A percentile compares a stretch with the other conserved stretches of the same genome.
These are phyloP conservation scores for Psittacula derbiana DNA, from an alignment of 2,797 vertebrate genomes.

Conservation along the genomic window DNA sequence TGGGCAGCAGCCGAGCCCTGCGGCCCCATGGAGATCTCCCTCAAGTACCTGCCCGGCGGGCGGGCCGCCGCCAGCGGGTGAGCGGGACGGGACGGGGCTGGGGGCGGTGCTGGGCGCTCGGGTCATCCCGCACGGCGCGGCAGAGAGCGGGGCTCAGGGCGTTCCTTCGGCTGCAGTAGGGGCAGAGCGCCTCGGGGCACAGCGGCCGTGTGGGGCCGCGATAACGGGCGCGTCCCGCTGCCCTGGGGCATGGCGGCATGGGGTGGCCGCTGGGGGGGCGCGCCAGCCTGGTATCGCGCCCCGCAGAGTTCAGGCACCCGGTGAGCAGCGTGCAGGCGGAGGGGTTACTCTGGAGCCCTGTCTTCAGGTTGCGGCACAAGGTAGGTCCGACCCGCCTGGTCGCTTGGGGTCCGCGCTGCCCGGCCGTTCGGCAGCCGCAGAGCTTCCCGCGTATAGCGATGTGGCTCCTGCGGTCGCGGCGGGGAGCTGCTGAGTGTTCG, in stretches of 20 bases:
- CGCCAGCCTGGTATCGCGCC: background rate
- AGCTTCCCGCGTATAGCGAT: background rate
- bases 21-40: slow-evolving; percentile 27
- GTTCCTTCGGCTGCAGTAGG: background rate
- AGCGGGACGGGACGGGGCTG: background rate
- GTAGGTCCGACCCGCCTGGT: background rate
- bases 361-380: accelerated
- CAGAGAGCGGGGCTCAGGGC: background rate
- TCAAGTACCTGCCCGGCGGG: slow-evolving; percentile 26
- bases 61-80: background rate
- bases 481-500: accelerated
- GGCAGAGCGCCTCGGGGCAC: background rate
- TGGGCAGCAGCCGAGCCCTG: background rate
- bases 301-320: background rate
- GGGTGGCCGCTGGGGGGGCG: background rate
- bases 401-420: accelerated
- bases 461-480: background rate
- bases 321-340: background rate
- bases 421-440: accelerated
- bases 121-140: background rate
- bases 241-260: background rate
- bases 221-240: background rate
- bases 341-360: accelerated
- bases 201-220: background rate
- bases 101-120: background rate